Conservation (phyloP, 1,140 invertebrate species). For the Oncopeltus fasciatus region DNA sequence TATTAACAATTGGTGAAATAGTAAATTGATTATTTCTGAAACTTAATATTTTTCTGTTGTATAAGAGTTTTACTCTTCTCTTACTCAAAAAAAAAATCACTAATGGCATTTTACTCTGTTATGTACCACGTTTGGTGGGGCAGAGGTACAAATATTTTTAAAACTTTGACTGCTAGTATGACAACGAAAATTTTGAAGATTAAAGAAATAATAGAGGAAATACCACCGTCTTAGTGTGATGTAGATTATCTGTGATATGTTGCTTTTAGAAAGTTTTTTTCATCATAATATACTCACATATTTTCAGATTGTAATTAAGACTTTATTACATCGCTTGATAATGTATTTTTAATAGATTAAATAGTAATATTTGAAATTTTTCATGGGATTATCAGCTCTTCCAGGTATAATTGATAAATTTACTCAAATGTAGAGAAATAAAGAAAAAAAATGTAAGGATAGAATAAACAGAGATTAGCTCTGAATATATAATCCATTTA, state of each 20-base stretch:
- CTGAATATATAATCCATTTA: too few species aligned
- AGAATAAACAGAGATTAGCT: too few species aligned
- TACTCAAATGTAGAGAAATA: too few species aligned
- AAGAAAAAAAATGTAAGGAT: too few species aligned
- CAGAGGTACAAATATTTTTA: not conserved
- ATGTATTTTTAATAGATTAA: not conserved
- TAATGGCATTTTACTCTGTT: too few species aligned
- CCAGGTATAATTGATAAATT: too few species aligned
- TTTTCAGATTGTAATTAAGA: not conserved
- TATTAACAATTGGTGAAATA: too few species aligned
- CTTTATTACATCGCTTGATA: not conserved
- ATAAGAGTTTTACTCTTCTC: too few species aligned
- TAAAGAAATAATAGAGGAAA: not conserved
- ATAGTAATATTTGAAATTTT: not conserved
- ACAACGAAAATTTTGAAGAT: not conserved
- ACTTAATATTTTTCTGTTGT: too few species aligned
- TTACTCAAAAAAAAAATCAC: too few species aligned
- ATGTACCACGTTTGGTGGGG: not conserved
- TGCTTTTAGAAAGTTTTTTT: not conserved
- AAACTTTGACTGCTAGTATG: not conserved
- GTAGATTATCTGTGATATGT: not conserved
- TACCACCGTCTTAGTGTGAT: not conserved
- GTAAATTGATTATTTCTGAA: too few species aligned
- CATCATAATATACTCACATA: not conserved
- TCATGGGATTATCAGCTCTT: not conserved